Base-by-base conservation (phyloP, 2,113 vertebrate species). In the Gorsachius goisagi region DNA sequence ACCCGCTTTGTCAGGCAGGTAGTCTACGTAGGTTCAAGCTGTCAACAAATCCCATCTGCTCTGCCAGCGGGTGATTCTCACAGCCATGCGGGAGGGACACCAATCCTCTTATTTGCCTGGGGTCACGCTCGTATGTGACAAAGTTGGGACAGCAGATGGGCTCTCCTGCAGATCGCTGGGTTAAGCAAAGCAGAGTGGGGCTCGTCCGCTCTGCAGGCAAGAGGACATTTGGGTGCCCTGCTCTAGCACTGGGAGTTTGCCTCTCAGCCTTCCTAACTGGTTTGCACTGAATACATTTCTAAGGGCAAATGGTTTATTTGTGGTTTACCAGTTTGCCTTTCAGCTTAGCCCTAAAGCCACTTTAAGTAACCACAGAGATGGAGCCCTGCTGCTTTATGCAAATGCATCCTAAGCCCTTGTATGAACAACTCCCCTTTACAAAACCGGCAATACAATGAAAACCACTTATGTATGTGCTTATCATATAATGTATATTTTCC, bases 11-110 rank as follows among this genome's bases (percentile, higher is more conserved):
- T 35, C 37, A 59, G 47, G 68, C 55, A 80, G 90, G 83, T 74
- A 22, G 24, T 33, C 72, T 37, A 17, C 1, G 0, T 2, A 47
- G 50, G 30, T 55, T 84, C 55, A 35, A 66, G 32, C 55, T 74
- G 75, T 74, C 5, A 8, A 67, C 60, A 93, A 93, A 90, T 75
- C 73, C 95, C 89, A 78, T 95, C 93, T 91, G 93, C 80, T 90
- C 41, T 50, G 64, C 60, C 89, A 88, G 89, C 86, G 62, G 96
- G 92, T 75, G 88, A 58, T 50, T n/a, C 76, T 21, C 58, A 28
- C 86, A 94, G 68, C 30, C 77, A 35, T 0, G 1, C 14, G 3
- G 89, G 77, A 95, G 52, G 77, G 66, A 45, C 56, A 77, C 9
- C 44, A 81, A 16, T 41, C 23, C 12, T 45, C 80, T 12, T 2